Conservation (phyloP, 1,140 invertebrate genomes). For the Brachionus rotundiformis region DNA sequence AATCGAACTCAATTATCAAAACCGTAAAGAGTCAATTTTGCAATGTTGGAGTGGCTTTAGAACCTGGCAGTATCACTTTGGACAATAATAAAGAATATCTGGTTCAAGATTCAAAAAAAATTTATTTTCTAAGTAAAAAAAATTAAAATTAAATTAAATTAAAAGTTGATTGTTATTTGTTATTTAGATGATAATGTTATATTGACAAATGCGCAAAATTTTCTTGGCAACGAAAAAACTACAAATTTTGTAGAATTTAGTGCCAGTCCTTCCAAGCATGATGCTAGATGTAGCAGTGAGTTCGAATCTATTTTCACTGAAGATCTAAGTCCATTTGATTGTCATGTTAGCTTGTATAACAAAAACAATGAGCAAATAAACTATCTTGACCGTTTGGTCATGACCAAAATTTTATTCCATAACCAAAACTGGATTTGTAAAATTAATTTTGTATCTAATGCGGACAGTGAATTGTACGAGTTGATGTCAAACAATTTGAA, state of each 20-base stretch:
- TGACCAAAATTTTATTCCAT: not conserved
- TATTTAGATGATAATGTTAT: not conserved
- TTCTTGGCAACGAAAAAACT: not conserved
- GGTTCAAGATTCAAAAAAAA: not conserved
- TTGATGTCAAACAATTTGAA: not conserved
- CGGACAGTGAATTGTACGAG: not conserved
- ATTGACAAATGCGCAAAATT: not conserved
- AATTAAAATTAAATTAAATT: not conserved
- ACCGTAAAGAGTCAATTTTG: not conserved
- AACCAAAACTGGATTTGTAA: not conserved
- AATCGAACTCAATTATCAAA: not conserved
- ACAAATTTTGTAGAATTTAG: not conserved
- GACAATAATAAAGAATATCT: constrained; percentile 25
- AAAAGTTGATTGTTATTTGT: not conserved
- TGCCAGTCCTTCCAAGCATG: not conserved
- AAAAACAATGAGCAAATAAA: not conserved
- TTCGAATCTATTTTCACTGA: not conserved
- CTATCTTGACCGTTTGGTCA: not conserved
- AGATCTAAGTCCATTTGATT: constrained; percentile 7
- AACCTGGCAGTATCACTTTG: not conserved
- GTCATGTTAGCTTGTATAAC: not conserved
- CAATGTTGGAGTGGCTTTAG: not conserved
- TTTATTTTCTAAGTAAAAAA: constrained; percentile 1
- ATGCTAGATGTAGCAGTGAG: not conserved
- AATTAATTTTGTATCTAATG: not conserved